Percentiles rank a stretch among this genome's conserved stretches.
Evolutionary conservation across 1,140 invertebrate species (phyloP).

Genomic region (Caenorhabditis latens): DNA sequence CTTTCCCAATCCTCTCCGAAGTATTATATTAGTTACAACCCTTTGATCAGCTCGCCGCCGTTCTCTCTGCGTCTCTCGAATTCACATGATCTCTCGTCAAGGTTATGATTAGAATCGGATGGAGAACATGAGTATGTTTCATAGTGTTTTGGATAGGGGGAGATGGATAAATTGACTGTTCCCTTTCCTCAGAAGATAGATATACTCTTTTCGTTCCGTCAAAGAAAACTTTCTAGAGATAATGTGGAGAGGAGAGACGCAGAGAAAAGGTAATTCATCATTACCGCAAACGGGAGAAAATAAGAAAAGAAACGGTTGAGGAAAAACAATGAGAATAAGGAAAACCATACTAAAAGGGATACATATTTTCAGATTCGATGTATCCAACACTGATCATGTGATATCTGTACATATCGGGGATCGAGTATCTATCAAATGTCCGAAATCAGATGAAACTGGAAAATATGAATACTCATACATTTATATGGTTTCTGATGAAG

Average conservation of each 20-base stretch:
- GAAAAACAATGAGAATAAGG: background rate
- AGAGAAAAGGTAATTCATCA: conserved; percentile 17
- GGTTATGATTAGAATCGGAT: conserved; percentile 32
- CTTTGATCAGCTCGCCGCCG: conserved; percentile 26
- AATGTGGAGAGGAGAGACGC: background rate
- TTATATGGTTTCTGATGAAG: conserved; percentile 63
- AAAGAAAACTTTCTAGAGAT: conserved; percentile 35
- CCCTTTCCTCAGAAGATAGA: conserved; percentile 22
- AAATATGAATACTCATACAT: conserved; percentile 60
- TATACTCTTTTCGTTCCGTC: conserved; percentile 51
- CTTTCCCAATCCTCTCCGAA: background rate
- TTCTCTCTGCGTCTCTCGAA: conserved; percentile 20
- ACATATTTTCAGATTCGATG: conserved; percentile 62
- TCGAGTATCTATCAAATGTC: conserved; percentile 60
- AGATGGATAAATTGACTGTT: conserved; percentile 35
- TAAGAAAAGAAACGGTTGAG: background rate
- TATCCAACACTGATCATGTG: conserved; percentile 63
- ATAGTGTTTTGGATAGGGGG: conserved; percentile 15
- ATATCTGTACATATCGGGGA: conserved; percentile 59
- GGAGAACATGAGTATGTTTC: conserved; percentile 40
- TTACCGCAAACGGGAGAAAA: conserved; percentile 9
- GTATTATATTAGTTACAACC: conserved; percentile 25
- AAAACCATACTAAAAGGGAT: background rate
- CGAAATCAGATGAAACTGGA: conserved; percentile 10
- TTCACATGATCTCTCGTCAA: background rate